Evolutionary conservation across 2,888 invertebrate genomes (phyloP), one percentile per base, ranked within the genome.

Genomic region (Acronicta aceris): DNA sequence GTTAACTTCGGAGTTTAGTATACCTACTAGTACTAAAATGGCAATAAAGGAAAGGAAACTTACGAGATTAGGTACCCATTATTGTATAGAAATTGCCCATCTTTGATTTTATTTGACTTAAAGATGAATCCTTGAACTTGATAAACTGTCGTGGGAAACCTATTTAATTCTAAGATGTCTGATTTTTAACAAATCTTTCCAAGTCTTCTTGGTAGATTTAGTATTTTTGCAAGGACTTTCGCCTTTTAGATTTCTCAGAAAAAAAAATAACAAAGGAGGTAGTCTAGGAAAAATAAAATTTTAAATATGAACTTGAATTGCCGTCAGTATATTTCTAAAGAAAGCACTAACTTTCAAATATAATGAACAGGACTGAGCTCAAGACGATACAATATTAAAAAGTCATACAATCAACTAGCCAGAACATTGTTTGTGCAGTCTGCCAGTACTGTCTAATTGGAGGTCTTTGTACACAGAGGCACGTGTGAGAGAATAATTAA

Each of bases 401-500:
- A 73, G 55, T 70, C 65, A 73, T 65, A 63, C 49, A 56, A 62
- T 58, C 55, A 60, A 63, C 47, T 54, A 62, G 47, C 47, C 46
- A 42, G 33, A 47, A 49, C 40, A 53, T 70, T 70, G 66, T 63
- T 60, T 74, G 56, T 64, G 43, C 51, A 59, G 56, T 71, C 50
- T 57, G 55, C 55, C 50, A 58, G 66, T 47, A 59, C 53, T 57
- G 60, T 72, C 67, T 77, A 75, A 77, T 74, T 71, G 69, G 62
- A 76, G 38, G 45, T 62, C 63, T 61, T 55, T 55, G 56, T 56
- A 54, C 46, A 65, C 48, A 60, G 52, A 59, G 48, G 45, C 66
- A 64, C 48, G 46, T 66, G 60, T 69, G 41, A 65, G 58, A 51
- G 66, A 67, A 76, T 78, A 66, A 78, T 74, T 78, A 70, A 76